Conservation (phyloP, 2,113 vertebrate genomes). For the Dascyllus trimaculatus region DNA sequence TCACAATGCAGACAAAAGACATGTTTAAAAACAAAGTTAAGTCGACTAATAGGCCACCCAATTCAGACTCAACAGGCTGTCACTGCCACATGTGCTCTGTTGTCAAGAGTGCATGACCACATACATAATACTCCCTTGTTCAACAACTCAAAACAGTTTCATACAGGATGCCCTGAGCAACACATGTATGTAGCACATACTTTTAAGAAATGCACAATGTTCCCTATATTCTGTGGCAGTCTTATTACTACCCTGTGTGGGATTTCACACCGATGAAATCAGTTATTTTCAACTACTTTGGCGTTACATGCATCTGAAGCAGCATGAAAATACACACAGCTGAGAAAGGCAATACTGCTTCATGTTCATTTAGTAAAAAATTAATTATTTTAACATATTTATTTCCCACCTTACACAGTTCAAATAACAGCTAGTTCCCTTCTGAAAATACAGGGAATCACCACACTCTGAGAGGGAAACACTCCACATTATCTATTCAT, state of each 20-base stretch:
- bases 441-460: neutral
- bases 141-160: neutral
- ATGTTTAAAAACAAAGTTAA: neutral
- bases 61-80: neutral
- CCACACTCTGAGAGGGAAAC: neutral
- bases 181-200: neutral
- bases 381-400: too few species aligned
- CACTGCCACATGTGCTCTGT: neutral
- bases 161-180: neutral
- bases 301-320: too few species aligned
- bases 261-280: too few species aligned
- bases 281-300: neutral
- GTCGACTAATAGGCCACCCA: neutral
- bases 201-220: neutral
- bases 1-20: too few species aligned
- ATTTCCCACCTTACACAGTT: neutral
- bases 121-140: neutral
- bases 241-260: neutral
- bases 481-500: neutral
- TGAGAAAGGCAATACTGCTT: too few species aligned
- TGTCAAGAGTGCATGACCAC: neutral
- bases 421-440: neutral
- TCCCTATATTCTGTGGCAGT: neutral
- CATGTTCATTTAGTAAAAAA: too few species aligned
- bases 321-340: too few species aligned